Evolutionary conservation across 1,140 invertebrate species (phyloP).

Genomic region (Drosophila willistoni): DNA sequence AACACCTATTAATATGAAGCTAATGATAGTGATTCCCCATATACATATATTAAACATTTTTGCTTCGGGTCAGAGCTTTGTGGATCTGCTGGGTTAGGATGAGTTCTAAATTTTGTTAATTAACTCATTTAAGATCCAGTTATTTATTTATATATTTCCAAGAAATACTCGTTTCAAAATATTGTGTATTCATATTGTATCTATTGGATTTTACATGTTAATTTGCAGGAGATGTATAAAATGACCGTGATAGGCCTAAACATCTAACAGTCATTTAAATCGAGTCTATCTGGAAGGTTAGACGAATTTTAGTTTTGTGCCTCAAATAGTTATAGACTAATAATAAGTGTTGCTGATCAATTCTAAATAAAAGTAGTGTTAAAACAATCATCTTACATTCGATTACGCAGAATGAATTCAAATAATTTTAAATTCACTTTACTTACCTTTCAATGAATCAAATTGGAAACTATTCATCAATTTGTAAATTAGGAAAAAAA

Average conservation of each 20-base stretch:
- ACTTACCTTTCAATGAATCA: too few relatives aligned
- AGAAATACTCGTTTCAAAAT: not conserved
- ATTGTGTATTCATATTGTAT: not conserved
- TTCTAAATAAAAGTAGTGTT: too few relatives aligned
- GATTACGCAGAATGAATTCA: too few relatives aligned
- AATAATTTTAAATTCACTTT: too few relatives aligned
- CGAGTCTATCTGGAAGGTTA: not conserved
- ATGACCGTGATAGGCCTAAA: not conserved
- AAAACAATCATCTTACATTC: too few relatives aligned
- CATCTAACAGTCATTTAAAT: not conserved
- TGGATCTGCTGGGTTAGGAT: not conserved
- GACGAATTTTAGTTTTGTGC: not conserved
- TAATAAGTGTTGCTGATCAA: too few relatives aligned
- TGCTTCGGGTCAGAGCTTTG: not conserved
- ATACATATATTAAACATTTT: not conserved
- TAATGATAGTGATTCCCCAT: not conserved
- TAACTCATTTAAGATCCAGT: conserved; percentile 3
- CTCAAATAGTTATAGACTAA: too few relatives aligned
- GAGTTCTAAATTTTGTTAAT: not conserved
- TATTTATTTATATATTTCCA: not conserved
- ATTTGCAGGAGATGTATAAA: not conserved
- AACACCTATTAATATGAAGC: not conserved
- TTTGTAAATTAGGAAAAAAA: too few relatives aligned
- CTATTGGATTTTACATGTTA: not conserved
- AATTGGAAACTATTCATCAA: too few relatives aligned